Evolutionary conservation across 2,888 invertebrate genomes (phyloP).

Genomic region (Coecobrya sp.): DNA sequence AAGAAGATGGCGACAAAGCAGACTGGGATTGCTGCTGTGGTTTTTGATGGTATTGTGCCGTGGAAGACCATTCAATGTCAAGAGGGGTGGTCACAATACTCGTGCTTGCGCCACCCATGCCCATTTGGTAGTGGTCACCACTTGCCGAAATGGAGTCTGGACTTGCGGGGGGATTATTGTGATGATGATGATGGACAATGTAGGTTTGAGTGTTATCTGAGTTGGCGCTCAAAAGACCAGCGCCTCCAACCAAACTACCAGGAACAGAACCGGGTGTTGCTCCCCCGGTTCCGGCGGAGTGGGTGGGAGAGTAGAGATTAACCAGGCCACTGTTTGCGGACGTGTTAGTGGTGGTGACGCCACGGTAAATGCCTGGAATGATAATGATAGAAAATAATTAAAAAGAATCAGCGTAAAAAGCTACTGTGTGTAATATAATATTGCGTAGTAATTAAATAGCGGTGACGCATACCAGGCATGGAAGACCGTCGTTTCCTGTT

Average conservation of each 20-base stretch:
- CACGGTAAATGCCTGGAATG: conserved; percentile 57
- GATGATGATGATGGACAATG: conserved; percentile 56
- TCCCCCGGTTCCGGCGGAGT: conserved; percentile 40
- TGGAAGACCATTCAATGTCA: conserved; percentile 68
- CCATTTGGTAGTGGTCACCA: conserved; percentile 52
- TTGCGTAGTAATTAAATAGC: background rate
- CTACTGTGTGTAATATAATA: background rate
- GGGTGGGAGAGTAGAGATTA: conserved; percentile 67
- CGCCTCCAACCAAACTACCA: conserved; percentile 20
- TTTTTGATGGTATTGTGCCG: conserved; percentile 47
- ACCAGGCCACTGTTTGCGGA: conserved; percentile 59
- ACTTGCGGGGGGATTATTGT: conserved; percentile 47
- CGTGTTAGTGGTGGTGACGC: conserved; percentile 35
- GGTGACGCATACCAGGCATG: conserved; percentile 50
- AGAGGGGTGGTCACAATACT: conserved; percentile 57
- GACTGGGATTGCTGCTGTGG: conserved; percentile 38
- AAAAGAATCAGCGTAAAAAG: background rate
- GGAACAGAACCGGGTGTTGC: conserved; percentile 20
- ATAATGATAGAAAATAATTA: conserved; percentile 2
- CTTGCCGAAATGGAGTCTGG: conserved; percentile 34
- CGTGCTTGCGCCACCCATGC: conserved; percentile 5
- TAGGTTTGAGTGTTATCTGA: conserved; percentile 51
- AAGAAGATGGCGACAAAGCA: background rate
- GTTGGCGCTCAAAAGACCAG: background rate
- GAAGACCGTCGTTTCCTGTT: conserved; percentile 75